Evolutionary conservation across 2,113 vertebrate genomes (phyloP), one percentile per base, ranked within the genome.

Genomic region (Limnothrissa miodon): DNA sequence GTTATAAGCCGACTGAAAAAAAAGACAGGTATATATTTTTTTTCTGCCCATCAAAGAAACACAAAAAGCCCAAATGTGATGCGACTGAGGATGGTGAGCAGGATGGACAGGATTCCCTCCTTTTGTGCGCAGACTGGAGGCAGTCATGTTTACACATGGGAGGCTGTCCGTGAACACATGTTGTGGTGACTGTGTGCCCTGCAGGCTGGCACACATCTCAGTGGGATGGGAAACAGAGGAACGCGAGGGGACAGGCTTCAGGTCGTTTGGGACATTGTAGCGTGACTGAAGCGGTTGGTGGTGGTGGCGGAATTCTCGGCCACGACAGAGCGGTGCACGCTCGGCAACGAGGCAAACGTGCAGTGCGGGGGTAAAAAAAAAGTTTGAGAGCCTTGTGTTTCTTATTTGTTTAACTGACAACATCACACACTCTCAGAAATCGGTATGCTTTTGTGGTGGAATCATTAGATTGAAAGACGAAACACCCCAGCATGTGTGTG

Each of bases 1-100:
- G 66, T 74, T 74, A 74, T 74, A 74, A 74, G 66, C 66, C 1
- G 66, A 36, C 15, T 74, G 66, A 74, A 42, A 74, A 74, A 33
- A 74, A 74, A 74, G 66, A 74, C 66, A 74, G 66, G 66, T 74
- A 74, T 39, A n/a, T 4, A 74, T 74, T 36, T 33, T 36, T 74
- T 70, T 70, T 74, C 33, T 15, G 36, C 66, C 66, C 13, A 33
- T 36, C 33, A 15, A 10, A 66, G 42, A 56, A 56, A 23, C 3
- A 21, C 13, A 74, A 36, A 74, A 29, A 70, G 33, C 36, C 29
- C 36, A 19, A 74, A 36, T 66, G 36, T 39, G 33, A 36, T 17
- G 66, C 13, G 25, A 74, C 29, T 33, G 66, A 36, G 66, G 66
- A 74, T 5, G 36, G 17, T 74, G 11, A 74, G 15, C 66, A 2